A percentile compares a stretch with the other conserved stretches of the same genome.
phyloP scores from a whole-genome alignment of 2,113 vertebrate genomes.

The Xiphias gladius region DNA sequence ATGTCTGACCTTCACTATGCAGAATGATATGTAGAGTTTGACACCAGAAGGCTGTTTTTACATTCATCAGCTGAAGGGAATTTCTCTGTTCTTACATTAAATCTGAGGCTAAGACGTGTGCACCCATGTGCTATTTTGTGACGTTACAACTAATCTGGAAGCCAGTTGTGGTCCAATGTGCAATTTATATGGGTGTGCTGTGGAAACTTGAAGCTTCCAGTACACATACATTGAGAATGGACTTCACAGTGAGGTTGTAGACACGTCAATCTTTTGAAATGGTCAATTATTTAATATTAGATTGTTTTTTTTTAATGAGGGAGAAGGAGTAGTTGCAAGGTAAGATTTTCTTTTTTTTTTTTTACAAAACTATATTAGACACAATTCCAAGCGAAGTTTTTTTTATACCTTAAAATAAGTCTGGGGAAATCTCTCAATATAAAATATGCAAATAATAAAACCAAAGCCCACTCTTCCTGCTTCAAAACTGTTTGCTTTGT shows the following conservation, averaged over 20 bases:
- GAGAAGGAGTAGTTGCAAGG: no score
- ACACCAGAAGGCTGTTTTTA: not conserved
- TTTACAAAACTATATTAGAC: no score
- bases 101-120: not conserved
- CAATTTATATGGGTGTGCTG: not conserved
- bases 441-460: not conserved
- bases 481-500: slow-evolving; percentile 1
- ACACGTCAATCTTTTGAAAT: not conserved
- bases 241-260: not conserved
- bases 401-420: not conserved
- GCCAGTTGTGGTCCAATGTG: not conserved
- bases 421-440: not conserved
- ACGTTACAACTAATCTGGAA: not conserved
- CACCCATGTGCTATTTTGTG: not conserved
- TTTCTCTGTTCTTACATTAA: not conserved
- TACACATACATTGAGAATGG: not conserved
- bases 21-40: slow-evolving; percentile 13
- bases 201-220: slow-evolving; percentile 4
- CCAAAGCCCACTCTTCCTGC: not conserved
- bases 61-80: not conserved
- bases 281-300: not conserved
- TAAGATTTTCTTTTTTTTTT: no score
- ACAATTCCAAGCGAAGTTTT: not conserved
- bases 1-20: slow-evolving; percentile 8
- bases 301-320: no score